Evolutionary conservation across 2,888 invertebrate genomes (phyloP).

Genomic region (Malthinus seriepunctatus): DNA sequence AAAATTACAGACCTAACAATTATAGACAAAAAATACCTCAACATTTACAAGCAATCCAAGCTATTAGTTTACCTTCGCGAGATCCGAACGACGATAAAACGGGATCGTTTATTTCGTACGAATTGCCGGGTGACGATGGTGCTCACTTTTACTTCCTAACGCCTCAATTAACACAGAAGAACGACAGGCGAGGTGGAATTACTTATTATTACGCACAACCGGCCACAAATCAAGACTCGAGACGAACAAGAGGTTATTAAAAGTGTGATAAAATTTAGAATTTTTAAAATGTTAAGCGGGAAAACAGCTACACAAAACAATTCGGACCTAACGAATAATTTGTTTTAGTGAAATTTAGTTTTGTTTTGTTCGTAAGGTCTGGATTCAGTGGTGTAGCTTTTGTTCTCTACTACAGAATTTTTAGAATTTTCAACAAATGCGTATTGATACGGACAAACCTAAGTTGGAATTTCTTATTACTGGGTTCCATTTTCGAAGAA

Average conservation of each 20-base stretch:
- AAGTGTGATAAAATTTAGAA: neutral
- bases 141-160: constrained; percentile 80
- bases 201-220: constrained; percentile 13
- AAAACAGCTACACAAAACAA: too few species aligned
- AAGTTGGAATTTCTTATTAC: too few species aligned
- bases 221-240: neutral
- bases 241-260: neutral
- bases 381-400: too few species aligned
- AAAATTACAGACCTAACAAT: constrained; percentile 14
- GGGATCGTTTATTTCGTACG: constrained; percentile 73
- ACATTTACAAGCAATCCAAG: constrained; percentile 31
- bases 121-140: constrained; percentile 74
- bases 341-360: too few species aligned
- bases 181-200: constrained; percentile 31
- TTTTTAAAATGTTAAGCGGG: too few species aligned
- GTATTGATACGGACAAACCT: too few species aligned
- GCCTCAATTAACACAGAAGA: constrained; percentile 62
- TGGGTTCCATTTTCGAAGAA: too few species aligned
- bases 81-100: constrained; percentile 49
- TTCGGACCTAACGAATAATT: too few species aligned
- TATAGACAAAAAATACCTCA: constrained; percentile 23
- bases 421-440: too few species aligned
- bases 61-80: constrained; percentile 31
- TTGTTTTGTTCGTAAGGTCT: too few species aligned
- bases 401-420: too few species aligned